Percentiles rank a stretch among this genome's conserved stretches.
Evolutionary conservation across 2,888 invertebrate genomes (phyloP).

Genomic region (Acanthosepion lycidas): DNA sequence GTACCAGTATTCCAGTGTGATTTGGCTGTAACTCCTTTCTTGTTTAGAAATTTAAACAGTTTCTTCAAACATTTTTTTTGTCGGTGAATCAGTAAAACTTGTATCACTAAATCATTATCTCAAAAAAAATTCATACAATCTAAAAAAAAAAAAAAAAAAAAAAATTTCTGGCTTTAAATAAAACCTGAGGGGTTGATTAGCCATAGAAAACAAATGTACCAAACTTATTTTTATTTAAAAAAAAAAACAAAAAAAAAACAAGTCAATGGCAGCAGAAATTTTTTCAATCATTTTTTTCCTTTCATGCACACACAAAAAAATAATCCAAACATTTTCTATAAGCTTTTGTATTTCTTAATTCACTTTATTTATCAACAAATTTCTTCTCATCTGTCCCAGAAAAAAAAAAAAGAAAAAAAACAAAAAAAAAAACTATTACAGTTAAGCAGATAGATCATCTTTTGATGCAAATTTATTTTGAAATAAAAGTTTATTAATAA

Average conservation of each 20-base stretch:
- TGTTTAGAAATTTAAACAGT: too few species aligned
- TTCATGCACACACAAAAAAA: background rate
- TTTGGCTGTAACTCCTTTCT: too few species aligned
- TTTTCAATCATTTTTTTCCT: too few species aligned
- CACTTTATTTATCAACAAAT: slow-evolving; percentile 33
- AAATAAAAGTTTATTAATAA: slow-evolving; percentile 20
- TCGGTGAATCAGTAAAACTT: background rate
- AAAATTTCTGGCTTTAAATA: too few species aligned
- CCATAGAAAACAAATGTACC: too few species aligned
- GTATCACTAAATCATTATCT: background rate
- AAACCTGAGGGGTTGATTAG: too few species aligned
- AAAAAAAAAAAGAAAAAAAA: background rate
- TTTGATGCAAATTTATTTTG: background rate
- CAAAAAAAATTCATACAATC: too few species aligned
- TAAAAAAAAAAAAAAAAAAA: too few species aligned
- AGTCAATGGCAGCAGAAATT: too few species aligned
- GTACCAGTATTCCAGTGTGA: too few species aligned
- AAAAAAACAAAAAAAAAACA: too few species aligned
- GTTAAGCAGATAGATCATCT: background rate
- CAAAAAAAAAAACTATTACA: background rate
- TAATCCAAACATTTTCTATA: background rate
- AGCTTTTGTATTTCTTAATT: background rate
- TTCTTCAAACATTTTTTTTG: background rate
- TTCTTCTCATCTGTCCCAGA: background rate
- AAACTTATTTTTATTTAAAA: too few species aligned